Evolutionary conservation across 1,140 invertebrate genomes (phyloP), one percentile per base, ranked within the genome.

Genomic region (Protaetia brevitarsis): DNA sequence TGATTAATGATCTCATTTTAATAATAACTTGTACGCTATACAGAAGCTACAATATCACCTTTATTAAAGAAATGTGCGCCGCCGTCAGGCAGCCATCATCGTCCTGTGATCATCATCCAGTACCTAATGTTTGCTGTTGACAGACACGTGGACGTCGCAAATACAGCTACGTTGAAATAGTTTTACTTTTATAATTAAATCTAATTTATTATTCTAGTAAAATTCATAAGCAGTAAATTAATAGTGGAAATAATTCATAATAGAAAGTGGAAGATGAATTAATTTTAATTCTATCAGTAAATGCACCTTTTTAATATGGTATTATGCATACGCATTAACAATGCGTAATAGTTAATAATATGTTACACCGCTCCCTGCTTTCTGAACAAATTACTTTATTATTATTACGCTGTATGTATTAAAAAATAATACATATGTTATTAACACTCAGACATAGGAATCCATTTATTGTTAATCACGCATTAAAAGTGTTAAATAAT

Each of bases 1-100:
- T 72, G 71, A 72, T 72, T 72, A 72, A 72, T 72, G 71, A 66
- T 66, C 69, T 72, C 69, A 72, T 72, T 72, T 72, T 69, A 72
- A 72, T 72, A 72, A 72, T 72, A 72, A 68, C 71, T 66, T 68
- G 62, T 59, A 34, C 59, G 57, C 45, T 37, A 60, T 65, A 60
- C 66, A 68, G 66, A 56, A 56, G 66, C 66, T 68, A 68, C 63
- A 68, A 68, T 68, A 68, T 68, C 66, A 68, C 66, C 66, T 68
- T 68, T 68, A 68, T 68, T 68, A 68, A 63, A 68, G 66, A 65
- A 64, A 63, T 64, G 63, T 64, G 66, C n/a, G n/a, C n/a, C n/a
- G n/a, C 59, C 69, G 63, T 34, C 68, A 58, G 56, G 16, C 41
- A 45, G 41, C 41, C 41, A 45, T 45, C 41, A 45, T 7, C 41